These are phyloP conservation scores for Pyrgilauda ruficollis DNA, from an alignment of 2,113 vertebrate genomes.

Conservation along the genomic window DNA sequence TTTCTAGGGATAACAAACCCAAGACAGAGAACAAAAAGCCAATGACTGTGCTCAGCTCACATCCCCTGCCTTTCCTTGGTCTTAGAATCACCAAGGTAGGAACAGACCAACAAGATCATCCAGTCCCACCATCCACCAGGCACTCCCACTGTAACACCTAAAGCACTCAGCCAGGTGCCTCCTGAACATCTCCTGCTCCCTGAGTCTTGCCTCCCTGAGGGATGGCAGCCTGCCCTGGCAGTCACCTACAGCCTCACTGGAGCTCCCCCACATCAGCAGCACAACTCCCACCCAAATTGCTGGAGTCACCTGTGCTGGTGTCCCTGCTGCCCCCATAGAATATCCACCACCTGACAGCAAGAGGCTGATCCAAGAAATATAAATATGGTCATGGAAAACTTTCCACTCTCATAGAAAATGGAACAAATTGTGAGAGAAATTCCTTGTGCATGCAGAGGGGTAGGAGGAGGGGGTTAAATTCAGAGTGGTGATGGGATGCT, in stretches of 20 bases:
- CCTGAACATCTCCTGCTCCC: background rate
- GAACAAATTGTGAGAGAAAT: background rate
- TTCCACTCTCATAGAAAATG: background rate
- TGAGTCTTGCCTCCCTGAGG: background rate
- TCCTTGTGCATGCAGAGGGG: rapidly evolving
- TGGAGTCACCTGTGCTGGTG: background rate
- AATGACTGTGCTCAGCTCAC: rapidly evolving
- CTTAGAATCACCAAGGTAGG: background rate
- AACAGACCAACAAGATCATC: background rate
- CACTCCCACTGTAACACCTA: background rate
- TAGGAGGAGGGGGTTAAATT: background rate
- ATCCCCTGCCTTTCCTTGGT: background rate
- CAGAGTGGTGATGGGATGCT: background rate
- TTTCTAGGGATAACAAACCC: background rate
- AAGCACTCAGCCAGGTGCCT: background rate
- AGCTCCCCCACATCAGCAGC: rapidly evolving
- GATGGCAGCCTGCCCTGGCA: rapidly evolving
- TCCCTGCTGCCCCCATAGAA: background rate
- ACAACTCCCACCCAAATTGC: background rate
- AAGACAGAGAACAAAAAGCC: background rate
- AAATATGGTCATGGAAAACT: background rate
- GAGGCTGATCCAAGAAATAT: background rate
- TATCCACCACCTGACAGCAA: rapidly evolving
- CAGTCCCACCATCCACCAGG: background rate
- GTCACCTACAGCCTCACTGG: rapidly evolving